These are phyloP conservation scores for Caranx ignobilis DNA, from an alignment of 2,113 vertebrate genomes.

Conservation along the genomic window DNA sequence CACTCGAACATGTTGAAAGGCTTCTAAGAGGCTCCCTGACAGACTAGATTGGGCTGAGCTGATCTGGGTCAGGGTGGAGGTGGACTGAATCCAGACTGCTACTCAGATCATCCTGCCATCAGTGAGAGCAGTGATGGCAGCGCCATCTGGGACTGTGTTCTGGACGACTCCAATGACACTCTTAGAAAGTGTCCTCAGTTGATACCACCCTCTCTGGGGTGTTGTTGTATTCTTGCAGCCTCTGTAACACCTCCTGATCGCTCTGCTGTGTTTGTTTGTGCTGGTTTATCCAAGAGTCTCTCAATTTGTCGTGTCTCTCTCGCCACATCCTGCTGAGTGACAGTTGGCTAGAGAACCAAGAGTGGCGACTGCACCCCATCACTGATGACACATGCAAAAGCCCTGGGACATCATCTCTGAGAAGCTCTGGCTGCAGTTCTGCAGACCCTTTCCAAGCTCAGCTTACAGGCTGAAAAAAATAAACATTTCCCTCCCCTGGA, in stretches of 20 bases:
- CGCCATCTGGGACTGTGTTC: slow-evolving; percentile 54
- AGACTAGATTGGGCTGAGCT: slow-evolving; percentile 40
- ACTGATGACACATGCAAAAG: slow-evolving; percentile 56
- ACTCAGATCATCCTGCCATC: slow-evolving; percentile 60
- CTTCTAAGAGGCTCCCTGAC: slow-evolving; percentile 56
- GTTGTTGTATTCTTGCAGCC: slow-evolving; percentile 33
- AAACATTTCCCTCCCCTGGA: not conserved
- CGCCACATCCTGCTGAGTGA: slow-evolving; percentile 39
- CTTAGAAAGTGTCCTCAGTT: slow-evolving; percentile 35
- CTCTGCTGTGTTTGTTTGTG: slow-evolving; percentile 19
- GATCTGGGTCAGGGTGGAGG: slow-evolving; percentile 48
- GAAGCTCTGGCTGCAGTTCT: slow-evolving; percentile 50
- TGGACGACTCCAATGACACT: slow-evolving; percentile 38
- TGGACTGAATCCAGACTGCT: slow-evolving; percentile 50
- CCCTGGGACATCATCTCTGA: slow-evolving; percentile 38
- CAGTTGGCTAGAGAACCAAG: slow-evolving; percentile 48
- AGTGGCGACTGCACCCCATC: slow-evolving; percentile 30
- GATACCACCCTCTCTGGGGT: slow-evolving; percentile 16
- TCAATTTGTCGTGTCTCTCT: slow-evolving; percentile 29
- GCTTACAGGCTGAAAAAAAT: slow-evolving; percentile 29
- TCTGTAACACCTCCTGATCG: slow-evolving; percentile 34
- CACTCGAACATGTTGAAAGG: slow-evolving; percentile 55
- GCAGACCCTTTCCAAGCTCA: slow-evolving; percentile 26
- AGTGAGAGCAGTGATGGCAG: slow-evolving; percentile 29
- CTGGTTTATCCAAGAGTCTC: slow-evolving; percentile 30